Evolutionary conservation across 2,797 vertebrate genomes (phyloP), one percentile per base, ranked within the genome.

Genomic region (Limosa lapponica): DNA sequence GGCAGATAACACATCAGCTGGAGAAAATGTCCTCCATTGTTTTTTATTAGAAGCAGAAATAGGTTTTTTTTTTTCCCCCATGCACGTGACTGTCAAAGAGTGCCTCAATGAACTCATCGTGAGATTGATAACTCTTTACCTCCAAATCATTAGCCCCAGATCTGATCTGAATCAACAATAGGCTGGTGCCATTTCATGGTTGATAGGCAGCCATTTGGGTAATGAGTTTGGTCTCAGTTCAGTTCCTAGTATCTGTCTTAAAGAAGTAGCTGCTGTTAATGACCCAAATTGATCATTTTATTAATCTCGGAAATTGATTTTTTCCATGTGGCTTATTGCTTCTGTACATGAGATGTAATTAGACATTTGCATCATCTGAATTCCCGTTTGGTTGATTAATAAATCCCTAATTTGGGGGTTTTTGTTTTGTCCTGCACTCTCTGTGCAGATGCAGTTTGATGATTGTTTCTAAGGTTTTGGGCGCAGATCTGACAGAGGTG

Each of bases 191-290:
- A 67, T 95, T 94, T 96, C 85, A 34, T 93, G 49, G 57, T 16
- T 95, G 84, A 81, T 87, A 82, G 57, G 49, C 88, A 89, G 24
- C 64, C 71, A 28, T 95, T 95, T 85, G 64, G 92, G 54, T 92
- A 94, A 92, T 78, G 74, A 85, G 57, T 85, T 90, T 92, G 88
- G 81, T 96, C 78, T 95, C 90, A 89, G 77, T 90, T 93, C 71
- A 77, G 37, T 70, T 89, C 51, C 19, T 70, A 36, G 32, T 87
- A 73, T 96, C 88, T 82, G 49, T 93, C 74, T 92, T 78, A 65
- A 86, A 89, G 66, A 93, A 81, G 75, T 84, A 87, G 39, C 81
- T 91, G 83, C 78, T 93, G 67, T 57, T 95, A 87, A 94, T 90
- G 86, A 89, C 61, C 64, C 22, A 14, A 89, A 96, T 65, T 78